Conservation (phyloP, 2,888 invertebrate genomes). For the Cerceris ruficornis region DNA sequence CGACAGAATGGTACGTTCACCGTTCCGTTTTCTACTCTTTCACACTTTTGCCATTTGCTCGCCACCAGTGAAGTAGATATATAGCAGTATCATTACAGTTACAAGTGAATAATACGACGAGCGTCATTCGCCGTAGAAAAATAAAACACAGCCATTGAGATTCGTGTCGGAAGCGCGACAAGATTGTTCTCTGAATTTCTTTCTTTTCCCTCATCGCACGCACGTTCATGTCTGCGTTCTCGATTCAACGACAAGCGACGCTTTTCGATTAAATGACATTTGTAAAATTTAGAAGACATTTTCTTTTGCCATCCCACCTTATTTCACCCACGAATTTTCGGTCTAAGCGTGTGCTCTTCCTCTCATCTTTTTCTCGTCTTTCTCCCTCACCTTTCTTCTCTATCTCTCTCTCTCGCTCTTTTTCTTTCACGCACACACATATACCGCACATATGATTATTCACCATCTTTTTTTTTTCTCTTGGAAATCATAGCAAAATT, state of each 20-base stretch:
- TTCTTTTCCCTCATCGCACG: conserved; percentile 7
- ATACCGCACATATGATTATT: conserved; percentile 25
- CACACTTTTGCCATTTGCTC: conserved; percentile 44
- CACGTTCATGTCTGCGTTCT: conserved; percentile 24
- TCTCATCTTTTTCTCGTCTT: not conserved
- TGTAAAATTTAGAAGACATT: conserved; percentile 69
- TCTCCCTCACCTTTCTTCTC: not conserved
- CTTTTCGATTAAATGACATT: conserved; percentile 59
- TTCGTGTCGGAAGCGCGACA: conserved; percentile 22
- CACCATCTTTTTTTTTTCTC: not conserved
- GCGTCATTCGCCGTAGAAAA: conserved; percentile 64
- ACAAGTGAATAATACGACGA: conserved; percentile 60
- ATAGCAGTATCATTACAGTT: conserved; percentile 66
- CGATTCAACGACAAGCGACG: conserved; percentile 60
- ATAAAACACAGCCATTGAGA: conserved; percentile 36
- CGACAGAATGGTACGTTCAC: conserved; percentile 80
- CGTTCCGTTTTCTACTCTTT: conserved; percentile 66
- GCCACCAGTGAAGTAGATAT: conserved; percentile 57
- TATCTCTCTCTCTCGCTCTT: not conserved
- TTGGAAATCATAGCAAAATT: conserved; percentile 16
- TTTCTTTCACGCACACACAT: conserved; percentile 10
- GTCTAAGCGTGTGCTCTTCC: conserved; percentile 52
- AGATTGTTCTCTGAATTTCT: not conserved
- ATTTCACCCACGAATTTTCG: conserved; percentile 33
- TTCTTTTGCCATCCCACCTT: conserved; percentile 71